Base-by-base conservation (phyloP, 2,888 invertebrate species). In the Drosophila kambysellisi region DNA sequence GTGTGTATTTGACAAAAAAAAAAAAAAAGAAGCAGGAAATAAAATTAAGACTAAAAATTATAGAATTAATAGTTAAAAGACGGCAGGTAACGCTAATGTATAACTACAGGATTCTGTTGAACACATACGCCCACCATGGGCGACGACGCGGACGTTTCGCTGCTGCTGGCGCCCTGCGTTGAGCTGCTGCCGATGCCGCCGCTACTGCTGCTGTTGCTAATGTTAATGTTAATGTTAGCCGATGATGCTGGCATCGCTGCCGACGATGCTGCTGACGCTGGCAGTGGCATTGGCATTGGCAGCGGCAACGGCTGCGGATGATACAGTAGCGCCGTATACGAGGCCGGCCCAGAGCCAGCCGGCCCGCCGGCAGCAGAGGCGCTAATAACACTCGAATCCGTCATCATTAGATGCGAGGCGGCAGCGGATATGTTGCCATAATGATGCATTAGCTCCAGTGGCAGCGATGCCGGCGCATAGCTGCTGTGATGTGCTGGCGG, bases 31-130 rank as follows among this genome's bases (percentile, higher is more conserved):
- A 33, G 29, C 17, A 43, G 39, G 8, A 33, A 58, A 43, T 73
- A 48, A 80, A 70, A 81, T 69, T 65, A 56, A 62, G 58, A 52
- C 50, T 58, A 59, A 48, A 74, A 74, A 81, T 76, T 68, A 69
- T 58, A 59, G 29, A 43, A 43, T 57, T 57, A 57, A 66, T 70
- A 17, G 39, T 61, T 58, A 61, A 74, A 30, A 76, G 77, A 73
- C 62, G 81, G 78, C 81, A 81, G 81, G 81, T 79, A 79, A 74
- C 68, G 66, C 83, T 92, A 93, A 90, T 98, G 98, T 93, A 98
- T 98, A 93, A 97, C 97, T 92, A 98, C 98, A 90, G 98, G 97
- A 94, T 97, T 97, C 94, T 98, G 97, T 94, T 97, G 97, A 92
- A 97, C 96, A 94, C 97, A 97, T 88, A 97, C 97, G 80, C 96